Percentiles rank a stretch among this genome's conserved stretches.
Evolutionary conservation across 2,888 invertebrate species (phyloP).

Genomic region (Parochlus steinenii): DNA sequence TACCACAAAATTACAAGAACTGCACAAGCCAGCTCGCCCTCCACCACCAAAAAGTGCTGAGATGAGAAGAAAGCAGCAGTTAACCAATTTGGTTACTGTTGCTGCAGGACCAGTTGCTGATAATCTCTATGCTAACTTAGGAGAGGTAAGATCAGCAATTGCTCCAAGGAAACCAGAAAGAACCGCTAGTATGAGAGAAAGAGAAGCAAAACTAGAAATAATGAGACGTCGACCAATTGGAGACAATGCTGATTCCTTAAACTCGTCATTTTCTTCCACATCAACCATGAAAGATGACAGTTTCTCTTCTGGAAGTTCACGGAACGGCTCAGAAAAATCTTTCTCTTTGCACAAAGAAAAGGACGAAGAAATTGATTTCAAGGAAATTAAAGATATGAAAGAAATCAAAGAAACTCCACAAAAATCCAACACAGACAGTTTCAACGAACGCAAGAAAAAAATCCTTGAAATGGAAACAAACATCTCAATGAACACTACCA

Average conservation of each 20-base stretch:
- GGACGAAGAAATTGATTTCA: too few relatives aligned
- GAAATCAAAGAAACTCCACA: too few relatives aligned
- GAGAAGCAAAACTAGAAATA: conserved; percentile 44
- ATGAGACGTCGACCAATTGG: conserved; percentile 21
- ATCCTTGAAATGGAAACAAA: conserved; percentile 12
- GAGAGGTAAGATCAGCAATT: conserved; percentile 66
- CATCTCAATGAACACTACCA: conserved; percentile 5
- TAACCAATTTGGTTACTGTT: conserved; percentile 16
- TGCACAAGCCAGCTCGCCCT: conserved; percentile 48
- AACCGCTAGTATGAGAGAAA: conserved; percentile 71
- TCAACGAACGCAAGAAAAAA: conserved; percentile 24
- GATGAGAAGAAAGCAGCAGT: conserved; percentile 34
- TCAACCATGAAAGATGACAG: too few relatives aligned
- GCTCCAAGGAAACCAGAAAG: conserved; percentile 72
- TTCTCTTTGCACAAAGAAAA: too few relatives aligned
- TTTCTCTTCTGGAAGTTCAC: too few relatives aligned
- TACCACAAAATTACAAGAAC: conserved; percentile 32
- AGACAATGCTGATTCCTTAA: too few relatives aligned
- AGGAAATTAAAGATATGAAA: too few relatives aligned
- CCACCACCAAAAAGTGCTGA: conserved; percentile 56
- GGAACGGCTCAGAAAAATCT: too few relatives aligned
- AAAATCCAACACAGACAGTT: conserved; percentile 17
- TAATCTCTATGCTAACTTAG: conserved; percentile 66
- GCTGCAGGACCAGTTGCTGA: conserved; percentile 32
- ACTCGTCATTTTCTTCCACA: too few relatives aligned